Evolutionary conservation across 2,797 vertebrate genomes (phyloP).

Genomic region (Channallabes apus): DNA sequence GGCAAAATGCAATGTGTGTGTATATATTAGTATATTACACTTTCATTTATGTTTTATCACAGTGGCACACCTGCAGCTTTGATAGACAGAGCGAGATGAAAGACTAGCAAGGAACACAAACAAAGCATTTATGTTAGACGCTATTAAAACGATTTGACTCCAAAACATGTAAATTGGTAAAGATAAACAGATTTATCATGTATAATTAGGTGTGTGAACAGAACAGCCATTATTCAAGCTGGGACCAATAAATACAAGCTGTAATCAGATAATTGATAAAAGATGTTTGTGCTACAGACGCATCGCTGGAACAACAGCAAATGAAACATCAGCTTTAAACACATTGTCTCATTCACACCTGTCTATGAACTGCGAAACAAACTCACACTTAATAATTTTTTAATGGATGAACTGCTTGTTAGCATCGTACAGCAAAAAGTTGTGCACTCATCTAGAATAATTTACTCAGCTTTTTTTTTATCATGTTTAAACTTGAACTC

Average conservation of each 20-base stretch:
- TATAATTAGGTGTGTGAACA: conserved; percentile 67
- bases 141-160: neutral
- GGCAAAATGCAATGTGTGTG: too few species aligned
- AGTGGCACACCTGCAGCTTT: neutral
- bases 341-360: conserved; percentile 61
- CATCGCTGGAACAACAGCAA: conserved; percentile 56
- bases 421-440: conserved; percentile 14
- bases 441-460: neutral
- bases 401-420: conserved; percentile 69
- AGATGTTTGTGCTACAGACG: conserved; percentile 52
- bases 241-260: conserved; percentile 58
- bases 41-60: neutral
- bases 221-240: conserved; percentile 56
- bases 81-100: neutral
- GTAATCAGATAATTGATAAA: conserved; percentile 69
- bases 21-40: neutral
- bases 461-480: neutral
- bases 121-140: conserved; percentile 3
- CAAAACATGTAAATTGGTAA: conserved; percentile 37
- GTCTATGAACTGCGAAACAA: conserved; percentile 69
- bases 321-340: conserved; percentile 54
- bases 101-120: neutral
- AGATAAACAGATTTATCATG: conserved; percentile 66
- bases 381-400: conserved; percentile 70
- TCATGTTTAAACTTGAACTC: neutral